Conservation (phyloP, 1,140 invertebrate genomes). For the Zaprionus davidi region DNA sequence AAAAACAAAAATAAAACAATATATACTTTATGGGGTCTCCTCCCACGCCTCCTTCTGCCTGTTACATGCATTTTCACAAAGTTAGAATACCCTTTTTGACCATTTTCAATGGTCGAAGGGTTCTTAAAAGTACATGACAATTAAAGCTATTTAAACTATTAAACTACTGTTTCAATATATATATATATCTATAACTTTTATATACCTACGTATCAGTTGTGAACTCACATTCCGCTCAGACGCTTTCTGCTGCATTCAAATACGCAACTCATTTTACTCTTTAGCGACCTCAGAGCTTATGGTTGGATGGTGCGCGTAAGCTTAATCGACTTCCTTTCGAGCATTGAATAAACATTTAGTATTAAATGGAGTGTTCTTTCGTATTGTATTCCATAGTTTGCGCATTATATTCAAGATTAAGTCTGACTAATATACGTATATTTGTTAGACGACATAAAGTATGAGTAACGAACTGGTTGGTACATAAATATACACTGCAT, state of each 20-base stretch:
- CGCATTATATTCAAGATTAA: neutral
- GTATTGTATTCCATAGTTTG: neutral
- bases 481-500: neutral
- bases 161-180: too few relatives aligned
- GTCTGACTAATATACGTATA: constrained; percentile 24
- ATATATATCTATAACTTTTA: too few relatives aligned
- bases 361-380: neutral
- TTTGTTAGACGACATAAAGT: neutral
- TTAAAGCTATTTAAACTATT: too few relatives aligned
- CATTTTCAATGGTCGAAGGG: too few relatives aligned
- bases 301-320: neutral
- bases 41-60: too few relatives aligned
- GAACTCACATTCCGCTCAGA: neutral
- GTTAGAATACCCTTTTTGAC: too few relatives aligned
- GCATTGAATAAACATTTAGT: neutral
- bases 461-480: neutral
- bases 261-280: neutral
- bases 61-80: too few relatives aligned
- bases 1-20: too few relatives aligned
- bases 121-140: too few relatives aligned
- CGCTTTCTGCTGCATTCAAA: neutral
- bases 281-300: neutral
- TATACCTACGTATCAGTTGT: too few relatives aligned
- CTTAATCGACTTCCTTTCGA: neutral
- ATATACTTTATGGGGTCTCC: too few relatives aligned